These are phyloP conservation scores for Lepidochitona cinerea DNA, from an alignment of 2,888 invertebrate genomes.

Conservation along the genomic window DNA sequence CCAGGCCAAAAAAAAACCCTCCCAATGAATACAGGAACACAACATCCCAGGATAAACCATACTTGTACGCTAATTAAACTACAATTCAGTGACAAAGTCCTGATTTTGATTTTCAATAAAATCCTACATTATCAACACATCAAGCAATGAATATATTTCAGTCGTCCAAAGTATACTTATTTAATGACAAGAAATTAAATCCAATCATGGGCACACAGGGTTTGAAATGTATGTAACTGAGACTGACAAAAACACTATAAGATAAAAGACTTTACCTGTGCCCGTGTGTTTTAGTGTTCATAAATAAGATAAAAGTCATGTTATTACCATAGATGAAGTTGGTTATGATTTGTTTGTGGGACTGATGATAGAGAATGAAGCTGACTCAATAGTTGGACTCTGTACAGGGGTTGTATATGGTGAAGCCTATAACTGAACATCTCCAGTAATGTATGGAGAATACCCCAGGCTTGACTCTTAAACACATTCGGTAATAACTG, in stretches of 20 bases:
- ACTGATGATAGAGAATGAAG: constrained; percentile 92
- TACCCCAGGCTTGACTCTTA: constrained; percentile 94
- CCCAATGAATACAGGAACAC: too few relatives aligned
- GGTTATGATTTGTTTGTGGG: constrained; percentile 95
- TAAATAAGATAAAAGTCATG: constrained; percentile 19
- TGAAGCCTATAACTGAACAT: constrained; percentile 98
- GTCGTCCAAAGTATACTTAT: too few relatives aligned
- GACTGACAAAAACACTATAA: neutral
- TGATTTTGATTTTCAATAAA: neutral
- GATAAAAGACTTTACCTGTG: too few relatives aligned
- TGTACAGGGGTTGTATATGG: constrained; percentile 95
- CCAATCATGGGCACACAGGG: too few relatives aligned
- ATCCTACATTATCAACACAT: neutral
- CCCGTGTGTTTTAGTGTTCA: too few relatives aligned
- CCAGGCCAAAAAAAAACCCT: too few relatives aligned
- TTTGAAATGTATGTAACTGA: neutral
- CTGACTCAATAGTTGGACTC: constrained; percentile 91
- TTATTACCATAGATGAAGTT: constrained; percentile 86
- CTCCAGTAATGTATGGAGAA: constrained; percentile 93
- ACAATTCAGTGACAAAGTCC: neutral
- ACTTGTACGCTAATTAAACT: too few relatives aligned
- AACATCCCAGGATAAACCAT: too few relatives aligned
- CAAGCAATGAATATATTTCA: too few relatives aligned
- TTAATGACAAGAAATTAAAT: too few relatives aligned
- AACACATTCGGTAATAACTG: constrained; percentile 92